Conservation (phyloP, 2,113 vertebrate species). For the Poeciliopsis turrubarensis region DNA sequence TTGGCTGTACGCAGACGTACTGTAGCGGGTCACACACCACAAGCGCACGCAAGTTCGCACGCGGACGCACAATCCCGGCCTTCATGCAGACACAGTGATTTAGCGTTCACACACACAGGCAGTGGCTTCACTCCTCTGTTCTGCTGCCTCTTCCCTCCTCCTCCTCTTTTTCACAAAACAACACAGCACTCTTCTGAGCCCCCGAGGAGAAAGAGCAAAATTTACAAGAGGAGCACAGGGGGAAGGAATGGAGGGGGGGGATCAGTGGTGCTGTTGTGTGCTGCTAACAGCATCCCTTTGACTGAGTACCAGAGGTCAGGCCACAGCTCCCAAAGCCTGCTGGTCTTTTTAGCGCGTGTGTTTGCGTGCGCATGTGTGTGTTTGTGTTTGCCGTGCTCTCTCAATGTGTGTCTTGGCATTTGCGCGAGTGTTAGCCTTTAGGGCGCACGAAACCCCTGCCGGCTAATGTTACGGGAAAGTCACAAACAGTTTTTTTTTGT, state of each 20-base stretch:
- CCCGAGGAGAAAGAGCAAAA: constrained; percentile 74
- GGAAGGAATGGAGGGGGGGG: not conserved
- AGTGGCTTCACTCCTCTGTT: constrained; percentile 69
- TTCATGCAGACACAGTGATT: constrained; percentile 68
- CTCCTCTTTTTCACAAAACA: constrained; percentile 71
- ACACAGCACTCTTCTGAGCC: constrained; percentile 69
- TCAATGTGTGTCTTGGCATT: constrained; percentile 55
- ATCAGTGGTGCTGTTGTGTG: constrained; percentile 73
- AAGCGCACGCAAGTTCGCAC: constrained; percentile 22
- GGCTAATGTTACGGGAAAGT: constrained; percentile 61
- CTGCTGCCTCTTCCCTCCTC: constrained; percentile 47
- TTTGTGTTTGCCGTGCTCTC: constrained; percentile 38
- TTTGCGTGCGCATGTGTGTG: constrained; percentile 31
- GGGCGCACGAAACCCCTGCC: constrained; percentile 43
- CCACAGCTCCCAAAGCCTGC: constrained; percentile 62
- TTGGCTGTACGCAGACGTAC: constrained; percentile 60
- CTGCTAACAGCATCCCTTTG: constrained; percentile 71
- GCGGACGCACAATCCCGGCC: constrained; percentile 56
- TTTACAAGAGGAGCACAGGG: constrained; percentile 73
- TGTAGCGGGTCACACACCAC: constrained; percentile 55
- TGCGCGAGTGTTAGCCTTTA: constrained; percentile 47
- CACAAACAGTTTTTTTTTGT: constrained; percentile 55
- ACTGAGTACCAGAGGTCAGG: constrained; percentile 72
- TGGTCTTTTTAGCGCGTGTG: constrained; percentile 42
- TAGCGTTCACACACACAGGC: constrained; percentile 63